Evolutionary conservation across 2,797 vertebrate species (phyloP), one percentile per base, ranked within the genome.

Genomic region (Fringilla coelebs): DNA sequence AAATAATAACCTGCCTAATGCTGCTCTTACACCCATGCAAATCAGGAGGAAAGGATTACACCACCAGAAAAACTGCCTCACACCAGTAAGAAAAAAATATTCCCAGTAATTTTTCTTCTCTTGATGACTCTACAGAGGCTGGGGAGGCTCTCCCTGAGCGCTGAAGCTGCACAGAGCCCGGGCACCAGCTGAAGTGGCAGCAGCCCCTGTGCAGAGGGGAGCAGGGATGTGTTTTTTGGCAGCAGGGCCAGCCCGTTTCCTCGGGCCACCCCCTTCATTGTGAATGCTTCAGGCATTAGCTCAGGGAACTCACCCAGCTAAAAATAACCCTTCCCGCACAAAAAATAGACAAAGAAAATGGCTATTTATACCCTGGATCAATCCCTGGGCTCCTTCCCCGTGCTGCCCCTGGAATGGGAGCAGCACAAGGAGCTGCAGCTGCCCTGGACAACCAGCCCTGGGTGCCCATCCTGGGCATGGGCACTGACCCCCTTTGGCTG

Each of bases 271-370:
- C 91, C 79, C 68, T 73, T 60, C 88, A 55, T 15, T 60, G 85
- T 7, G 88, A 74, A 83, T 74, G 52, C 79, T 83, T 79, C 3
- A 8, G 2, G 72, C 82, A 48, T 87, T 41, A 88, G 85, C 83
- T 91, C 94, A 93, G 90, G 93, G 93, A 88, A 86, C 54, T 74
- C 79, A 49, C 54, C 85, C 85, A 4, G 80, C 54, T 86, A 88
- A 94, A 95, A 96, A 96, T 91, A 93, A 77, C 85, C 58, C 70
- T 85, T 73, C 85, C 67, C 13, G 7, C 19, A 14, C 70, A 65
- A 36, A 72, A 88, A 73, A 62, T 9, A 89, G 79, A 63, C 48
- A 77, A 85, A 91, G 63, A 77, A 83, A 93, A 77, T 20, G 54
- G 46, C 74, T 94, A 51, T 92, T 90, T 93, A 80, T 80, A 92